These are phyloP conservation scores for Sprattus sprattus DNA, from an alignment of 2,113 vertebrate species.

Conservation along the genomic window DNA sequence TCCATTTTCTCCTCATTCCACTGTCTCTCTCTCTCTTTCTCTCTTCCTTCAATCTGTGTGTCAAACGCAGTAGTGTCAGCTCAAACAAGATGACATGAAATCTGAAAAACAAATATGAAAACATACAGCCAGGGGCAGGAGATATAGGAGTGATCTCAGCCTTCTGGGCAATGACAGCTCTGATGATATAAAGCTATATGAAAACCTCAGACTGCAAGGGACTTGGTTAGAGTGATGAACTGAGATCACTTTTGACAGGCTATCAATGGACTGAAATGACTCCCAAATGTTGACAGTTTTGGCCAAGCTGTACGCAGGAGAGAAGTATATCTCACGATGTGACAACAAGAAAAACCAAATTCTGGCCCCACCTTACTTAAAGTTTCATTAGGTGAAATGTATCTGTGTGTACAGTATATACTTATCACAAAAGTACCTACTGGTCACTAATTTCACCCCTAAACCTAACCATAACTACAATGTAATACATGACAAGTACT, in stretches of 20 bases:
- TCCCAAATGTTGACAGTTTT: not conserved
- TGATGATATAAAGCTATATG: not conserved
- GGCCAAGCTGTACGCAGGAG: not conserved
- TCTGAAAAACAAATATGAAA: not conserved
- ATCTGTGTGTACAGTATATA: too few species aligned
- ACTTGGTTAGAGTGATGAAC: not conserved
- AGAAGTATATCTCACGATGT: too few species aligned
- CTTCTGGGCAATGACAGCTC: not conserved
- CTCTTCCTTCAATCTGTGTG: too few species aligned
- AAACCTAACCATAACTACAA: not conserved
- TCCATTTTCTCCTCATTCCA: not conserved
- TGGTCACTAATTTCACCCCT: not conserved
- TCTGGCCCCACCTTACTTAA: too few species aligned
- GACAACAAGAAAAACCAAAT: too few species aligned
- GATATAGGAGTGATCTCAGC: not conserved
- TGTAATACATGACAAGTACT: not conserved
- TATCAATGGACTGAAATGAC: not conserved
- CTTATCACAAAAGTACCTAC: too few species aligned
- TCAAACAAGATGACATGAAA: not conserved
- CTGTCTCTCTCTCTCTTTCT: not conserved
- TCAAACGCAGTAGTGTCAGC: not conserved
- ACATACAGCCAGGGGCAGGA: not conserved
- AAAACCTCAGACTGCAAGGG: not conserved
- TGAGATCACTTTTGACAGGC: not conserved
- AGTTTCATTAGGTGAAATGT: too few species aligned